Evolutionary conservation across 2,113 vertebrate genomes (phyloP), one percentile per base, ranked within the genome.

Genomic region (Boleophthalmus pectinirostris): DNA sequence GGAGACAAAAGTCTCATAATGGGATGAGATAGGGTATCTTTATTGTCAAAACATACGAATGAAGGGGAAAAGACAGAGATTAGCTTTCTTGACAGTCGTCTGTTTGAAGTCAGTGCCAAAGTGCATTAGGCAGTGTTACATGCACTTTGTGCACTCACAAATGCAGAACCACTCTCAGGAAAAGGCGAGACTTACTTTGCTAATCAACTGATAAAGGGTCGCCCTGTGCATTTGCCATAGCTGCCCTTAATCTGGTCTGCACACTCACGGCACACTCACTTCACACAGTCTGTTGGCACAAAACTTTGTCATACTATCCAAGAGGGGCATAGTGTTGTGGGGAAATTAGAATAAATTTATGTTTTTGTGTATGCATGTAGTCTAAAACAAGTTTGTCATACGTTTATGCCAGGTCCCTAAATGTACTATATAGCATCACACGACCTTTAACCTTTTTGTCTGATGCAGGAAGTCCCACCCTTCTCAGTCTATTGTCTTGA

Each of bases 11-110:
- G 79, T 86, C 84, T 86, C 89, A 89, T 88, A 90, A 90, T 85
- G 86, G 85, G 88, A 92, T 86, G 87, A 76, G 93, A 94, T 94
- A 93, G 77, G 75, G 79, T 94, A 93, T 94, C 93, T 92, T 92
- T 94, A 93, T 93, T 94, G 92, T 93, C 89, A 93, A 93, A 94
- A 93, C 90, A 93, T 77, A 89, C 88, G 92, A 94, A 92, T 94
- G 93, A 93, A 91, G 85, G 85, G 89, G 84, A 35, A 85, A 79
- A 83, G 88, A 80, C 74, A 78, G 83, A 89, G 93, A 93, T 93
- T 94, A 91, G 90, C 85, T 88, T 93, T 93, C 90, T 92, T 92
- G 90, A 91, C 89, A 86, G 87, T 87, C 68, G 11, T 63, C 72
- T 61, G 78, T 94, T 94, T 94, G 94, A 94, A 93, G 91, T 90